Evolutionary conservation across 1,140 invertebrate genomes (phyloP), one percentile per base, ranked within the genome.

Genomic region (Centruroides sculpturatus): DNA sequence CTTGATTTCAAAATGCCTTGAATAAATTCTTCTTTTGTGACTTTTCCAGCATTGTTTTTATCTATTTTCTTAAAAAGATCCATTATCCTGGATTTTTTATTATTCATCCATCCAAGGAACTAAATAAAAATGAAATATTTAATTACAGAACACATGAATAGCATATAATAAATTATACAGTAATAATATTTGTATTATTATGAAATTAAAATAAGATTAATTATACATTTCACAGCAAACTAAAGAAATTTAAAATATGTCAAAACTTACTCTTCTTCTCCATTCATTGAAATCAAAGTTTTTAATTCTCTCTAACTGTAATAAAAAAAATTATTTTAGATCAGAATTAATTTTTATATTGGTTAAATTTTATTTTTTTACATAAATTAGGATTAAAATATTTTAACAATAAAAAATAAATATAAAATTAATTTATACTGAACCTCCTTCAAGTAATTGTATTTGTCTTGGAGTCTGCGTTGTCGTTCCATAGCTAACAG

Each of bases 251-350:
- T 41, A 5, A 41, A n/a, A 48, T 11, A 54, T 11, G 3, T 11
- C 12, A 56, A 13, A 50, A 59, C 49, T 57, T 59, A 63, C 62
- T 41, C 90, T 81, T 76, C 91, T 92, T 64, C 94, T 85, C 96
- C 96, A 99, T 69, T 97, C 91, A 73, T 98, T 94, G 90, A 96
- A 99, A 69, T 92, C 92, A 79, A 99, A 99, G 83, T 96, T 92
- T 70, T 93, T 90, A 41, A 95, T 89, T 64, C 88, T 82, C 74
- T 93, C 88, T 60, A 93, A 77, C 69, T 67, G 57, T 56, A 58
- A 11, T 8, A 55, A 59, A 41, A 8, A 5, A 41, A 41, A 54
- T 34, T 54, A 54, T 23, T 23, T 23, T 23, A 23, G 2, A 23
- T 52, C 7, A 52, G 8, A 10, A 11, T 52, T 52, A 52, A 13